A percentile compares a stretch with the other conserved stretches of the same genome.
phyloP scores from a whole-genome alignment of 1,140 invertebrate species.

The Agraylea sexmaculata region DNA sequence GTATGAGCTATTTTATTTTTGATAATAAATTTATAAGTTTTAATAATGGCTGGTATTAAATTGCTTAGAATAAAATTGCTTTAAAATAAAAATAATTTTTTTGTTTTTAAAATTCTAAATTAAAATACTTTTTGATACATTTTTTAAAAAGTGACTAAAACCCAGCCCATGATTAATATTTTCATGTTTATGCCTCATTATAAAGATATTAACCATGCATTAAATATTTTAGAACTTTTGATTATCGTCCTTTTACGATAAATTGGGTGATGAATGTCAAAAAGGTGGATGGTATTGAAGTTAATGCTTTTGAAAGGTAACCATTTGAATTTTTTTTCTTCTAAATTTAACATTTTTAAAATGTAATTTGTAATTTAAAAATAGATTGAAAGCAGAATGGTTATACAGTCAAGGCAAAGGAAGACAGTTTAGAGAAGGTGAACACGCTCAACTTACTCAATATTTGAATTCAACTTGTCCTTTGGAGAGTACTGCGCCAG shows the following conservation, averaged over 20 bases:
- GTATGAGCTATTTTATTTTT: too few species aligned
- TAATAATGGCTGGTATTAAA: too few species aligned
- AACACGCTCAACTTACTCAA: slow-evolving; percentile 68
- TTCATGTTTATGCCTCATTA: too few species aligned
- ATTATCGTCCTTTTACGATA: slow-evolving; percentile 83
- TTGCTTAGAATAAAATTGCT: too few species aligned
- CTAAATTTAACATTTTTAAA: slow-evolving; percentile 6
- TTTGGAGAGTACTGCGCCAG: slow-evolving; percentile 57
- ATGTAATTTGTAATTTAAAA: slow-evolving; percentile 20
- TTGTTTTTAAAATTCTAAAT: too few species aligned
- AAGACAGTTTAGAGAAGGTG: slow-evolving; percentile 71
- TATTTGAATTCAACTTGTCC: slow-evolving; percentile 72
- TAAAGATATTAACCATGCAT: slow-evolving; percentile 4
- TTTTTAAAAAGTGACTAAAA: too few species aligned
- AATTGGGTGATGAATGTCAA: slow-evolving; percentile 86
- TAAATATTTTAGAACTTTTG: slow-evolving; percentile 58
- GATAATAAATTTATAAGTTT: too few species aligned
- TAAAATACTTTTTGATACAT: too few species aligned
- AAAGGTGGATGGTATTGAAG: slow-evolving; percentile 76
- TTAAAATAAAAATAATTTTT: too few species aligned
- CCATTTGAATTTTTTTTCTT: slow-evolving; percentile 18
- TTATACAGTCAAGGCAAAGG: slow-evolving; percentile 86
- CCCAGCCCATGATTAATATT: too few species aligned
- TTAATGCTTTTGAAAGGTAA: slow-evolving; percentile 83
- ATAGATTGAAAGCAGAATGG: slow-evolving; percentile 88